Conservation (phyloP, 1,140 invertebrate species). For the Propsilocerus akamusi region DNA sequence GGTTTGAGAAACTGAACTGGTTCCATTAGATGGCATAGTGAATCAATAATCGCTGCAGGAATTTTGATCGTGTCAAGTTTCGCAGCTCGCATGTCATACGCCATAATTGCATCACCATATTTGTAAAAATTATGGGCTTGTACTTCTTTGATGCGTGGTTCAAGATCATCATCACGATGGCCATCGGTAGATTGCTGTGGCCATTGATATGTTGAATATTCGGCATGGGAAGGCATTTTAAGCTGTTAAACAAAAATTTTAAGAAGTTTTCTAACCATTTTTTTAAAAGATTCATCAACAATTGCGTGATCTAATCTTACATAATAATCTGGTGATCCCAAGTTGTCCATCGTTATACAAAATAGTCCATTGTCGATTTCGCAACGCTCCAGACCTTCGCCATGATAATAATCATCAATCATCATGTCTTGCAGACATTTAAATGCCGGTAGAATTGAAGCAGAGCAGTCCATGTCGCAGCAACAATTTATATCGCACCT, state of each 20-base stretch:
- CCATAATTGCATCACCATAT: neutral
- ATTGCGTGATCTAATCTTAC: too few species aligned
- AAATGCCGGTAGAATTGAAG: slow-evolving; percentile 11
- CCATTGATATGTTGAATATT: neutral
- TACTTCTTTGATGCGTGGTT: neutral
- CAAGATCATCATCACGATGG: neutral
- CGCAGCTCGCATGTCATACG: neutral
- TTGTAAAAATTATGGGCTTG: neutral
- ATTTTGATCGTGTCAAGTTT: neutral
- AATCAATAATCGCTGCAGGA: neutral
- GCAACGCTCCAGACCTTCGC: slow-evolving; percentile 8
- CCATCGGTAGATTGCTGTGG: neutral
- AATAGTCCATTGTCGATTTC: neutral
- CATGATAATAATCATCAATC: neutral
- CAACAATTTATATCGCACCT: slow-evolving; percentile 21
- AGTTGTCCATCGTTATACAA: neutral
- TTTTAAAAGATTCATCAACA: neutral
- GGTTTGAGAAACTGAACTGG: neutral
- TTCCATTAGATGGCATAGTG: neutral
- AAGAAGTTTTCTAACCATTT: neutral
- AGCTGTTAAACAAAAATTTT: neutral
- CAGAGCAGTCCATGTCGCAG: slow-evolving; percentile 17
- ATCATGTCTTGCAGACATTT: slow-evolving; percentile 8
- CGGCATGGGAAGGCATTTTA: neutral
- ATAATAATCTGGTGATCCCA: neutral